phyloP scores from a whole-genome alignment of 2,113 vertebrate genomes.

The Coreoperca whiteheadi region DNA sequence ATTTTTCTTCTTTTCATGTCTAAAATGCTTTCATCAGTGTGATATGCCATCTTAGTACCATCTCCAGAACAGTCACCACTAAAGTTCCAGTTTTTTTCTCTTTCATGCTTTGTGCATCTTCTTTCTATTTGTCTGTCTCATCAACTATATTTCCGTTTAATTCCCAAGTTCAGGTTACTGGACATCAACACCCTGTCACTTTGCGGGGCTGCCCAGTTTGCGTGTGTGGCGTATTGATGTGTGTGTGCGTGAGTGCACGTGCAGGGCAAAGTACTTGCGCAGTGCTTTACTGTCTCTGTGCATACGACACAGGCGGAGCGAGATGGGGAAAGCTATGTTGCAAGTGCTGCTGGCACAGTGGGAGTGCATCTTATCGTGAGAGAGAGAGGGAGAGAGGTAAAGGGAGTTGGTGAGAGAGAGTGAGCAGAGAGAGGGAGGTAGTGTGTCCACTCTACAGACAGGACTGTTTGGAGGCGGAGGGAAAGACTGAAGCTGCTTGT shows the following conservation, averaged over 20 bases:
- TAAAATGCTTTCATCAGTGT: conserved; percentile 22
- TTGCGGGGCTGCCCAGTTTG: conserved; percentile 32
- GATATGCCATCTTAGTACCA: not conserved
- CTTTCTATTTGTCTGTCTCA: conserved; percentile 9
- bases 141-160: not conserved
- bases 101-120: not conserved
- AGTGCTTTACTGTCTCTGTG: conserved; percentile 28
- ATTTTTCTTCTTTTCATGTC: conserved; percentile 3
- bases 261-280: conserved; percentile 33
- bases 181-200: conserved; percentile 44
- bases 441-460: conserved; percentile 65
- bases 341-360: conserved; percentile 61
- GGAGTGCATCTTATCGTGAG: conserved; percentile 31
- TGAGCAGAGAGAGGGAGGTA: conserved; percentile 45
- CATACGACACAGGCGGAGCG: conserved; percentile 28
- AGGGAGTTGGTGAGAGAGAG: conserved; percentile 52
- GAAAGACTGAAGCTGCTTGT: conserved; percentile 74
- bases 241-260: conserved; percentile 11
- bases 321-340: conserved; percentile 41
- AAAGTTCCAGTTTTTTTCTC: not conserved
- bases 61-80: conserved; percentile 8
- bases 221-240: conserved; percentile 36
- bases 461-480: conserved; percentile 69
- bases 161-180: no score
- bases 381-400: conserved; percentile 50